These are phyloP conservation scores for Oreocharis arfaki DNA, from an alignment of 2,113 vertebrate genomes.

Conservation along the genomic window DNA sequence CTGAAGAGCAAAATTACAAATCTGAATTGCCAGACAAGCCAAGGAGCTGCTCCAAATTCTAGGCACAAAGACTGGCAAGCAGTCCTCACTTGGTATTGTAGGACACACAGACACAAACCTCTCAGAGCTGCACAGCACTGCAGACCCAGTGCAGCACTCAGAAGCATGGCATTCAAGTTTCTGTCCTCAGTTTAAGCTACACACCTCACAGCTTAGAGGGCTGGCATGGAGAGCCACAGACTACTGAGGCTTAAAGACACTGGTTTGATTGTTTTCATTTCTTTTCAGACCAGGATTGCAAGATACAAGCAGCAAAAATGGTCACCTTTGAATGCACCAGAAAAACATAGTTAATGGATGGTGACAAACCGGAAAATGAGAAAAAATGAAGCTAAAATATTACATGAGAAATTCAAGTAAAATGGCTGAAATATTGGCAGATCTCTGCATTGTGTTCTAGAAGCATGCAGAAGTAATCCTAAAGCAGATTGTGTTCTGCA, in stretches of 20 bases:
- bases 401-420: background rate
- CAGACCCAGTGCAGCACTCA: background rate
- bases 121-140: background rate
- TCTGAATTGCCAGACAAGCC: background rate
- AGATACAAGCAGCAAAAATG: background rate
- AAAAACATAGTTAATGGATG: background rate
- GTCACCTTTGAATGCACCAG: background rate
- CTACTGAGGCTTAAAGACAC: background rate
- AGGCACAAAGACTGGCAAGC: background rate
- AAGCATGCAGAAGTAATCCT: background rate
- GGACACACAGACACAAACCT: background rate
- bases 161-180: background rate
- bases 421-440: background rate
- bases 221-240: background rate
- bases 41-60: background rate
- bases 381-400: background rate
- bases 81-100: background rate
- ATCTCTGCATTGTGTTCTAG: background rate
- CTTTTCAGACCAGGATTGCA: background rate
- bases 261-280: background rate
- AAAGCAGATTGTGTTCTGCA: background rate
- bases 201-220: background rate
- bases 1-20: background rate
- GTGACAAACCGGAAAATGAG: background rate
- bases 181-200: background rate